These are phyloP conservation scores for Heteropelma amictum DNA, from an alignment of 2,888 invertebrate genomes.

Conservation along the genomic window DNA sequence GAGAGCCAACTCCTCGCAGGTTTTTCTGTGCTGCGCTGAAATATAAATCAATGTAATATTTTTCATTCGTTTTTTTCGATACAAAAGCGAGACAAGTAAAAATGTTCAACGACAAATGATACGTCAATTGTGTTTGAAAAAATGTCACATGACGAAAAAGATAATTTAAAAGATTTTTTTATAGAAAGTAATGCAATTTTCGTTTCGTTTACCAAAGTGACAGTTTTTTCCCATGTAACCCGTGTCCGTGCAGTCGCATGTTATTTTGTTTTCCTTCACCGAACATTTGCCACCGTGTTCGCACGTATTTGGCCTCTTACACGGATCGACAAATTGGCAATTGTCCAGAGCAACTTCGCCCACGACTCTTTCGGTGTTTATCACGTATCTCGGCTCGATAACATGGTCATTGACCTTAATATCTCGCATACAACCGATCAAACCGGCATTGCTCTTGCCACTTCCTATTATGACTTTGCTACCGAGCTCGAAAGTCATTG, in stretches of 20 bases:
- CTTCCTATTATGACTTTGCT: conserved; percentile 89
- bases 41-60: background rate
- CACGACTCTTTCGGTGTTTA: conserved; percentile 89
- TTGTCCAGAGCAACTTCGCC: conserved; percentile 95
- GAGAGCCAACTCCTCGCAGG: conserved; percentile 94
- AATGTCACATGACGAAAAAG: too few species aligned
- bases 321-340: conserved; percentile 93
- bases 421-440: conserved; percentile 95
- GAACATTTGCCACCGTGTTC: conserved; percentile 95
- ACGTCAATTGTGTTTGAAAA: background rate
- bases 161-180: too few species aligned
- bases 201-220: conserved; percentile 84
- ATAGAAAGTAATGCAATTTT: conserved; percentile 1
- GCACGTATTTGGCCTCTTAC: conserved; percentile 92
- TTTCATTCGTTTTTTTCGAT: background rate
- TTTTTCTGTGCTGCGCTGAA: conserved; percentile 90
- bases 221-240: conserved; percentile 96
- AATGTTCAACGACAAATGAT: too few species aligned
- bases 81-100: too few species aligned
- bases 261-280: conserved; percentile 91
- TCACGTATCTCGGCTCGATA: conserved; percentile 89
- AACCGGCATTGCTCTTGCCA: conserved; percentile 82
- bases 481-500: conserved; percentile 84
- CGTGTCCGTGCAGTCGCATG: conserved; percentile 93
- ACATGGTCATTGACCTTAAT: conserved; percentile 89